Conservation (phyloP, 2,888 invertebrate species). For the Drosophila paranaensis region DNA sequence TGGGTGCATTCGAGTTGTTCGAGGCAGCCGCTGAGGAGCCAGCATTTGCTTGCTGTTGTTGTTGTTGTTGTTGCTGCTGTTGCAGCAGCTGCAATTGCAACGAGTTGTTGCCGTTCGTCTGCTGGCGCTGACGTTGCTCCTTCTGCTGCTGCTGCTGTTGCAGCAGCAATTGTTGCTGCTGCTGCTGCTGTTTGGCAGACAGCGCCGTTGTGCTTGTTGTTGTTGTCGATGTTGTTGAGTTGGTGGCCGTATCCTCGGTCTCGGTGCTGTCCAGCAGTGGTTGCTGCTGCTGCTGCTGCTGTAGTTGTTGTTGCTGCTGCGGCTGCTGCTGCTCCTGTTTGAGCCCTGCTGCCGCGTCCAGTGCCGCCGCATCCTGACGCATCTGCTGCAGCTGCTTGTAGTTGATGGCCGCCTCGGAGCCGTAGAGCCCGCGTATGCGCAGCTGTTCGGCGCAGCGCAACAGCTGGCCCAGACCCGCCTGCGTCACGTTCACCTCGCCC, state of each 20-base stretch:
- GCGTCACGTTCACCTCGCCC: slow-evolving; percentile 94
- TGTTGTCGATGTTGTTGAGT: slow-evolving; percentile 76
- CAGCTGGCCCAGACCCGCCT: slow-evolving; percentile 92
- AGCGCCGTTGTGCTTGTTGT: slow-evolving; percentile 66
- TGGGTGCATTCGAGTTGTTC: slow-evolving; percentile 72
- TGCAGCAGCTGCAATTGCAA: slow-evolving; percentile 50
- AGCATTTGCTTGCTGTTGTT: slow-evolving; percentile 48
- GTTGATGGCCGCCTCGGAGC: slow-evolving; percentile 84
- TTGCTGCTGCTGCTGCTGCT: slow-evolving; percentile 14
- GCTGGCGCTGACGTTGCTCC: slow-evolving; percentile 45
- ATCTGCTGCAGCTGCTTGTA: slow-evolving; percentile 81
- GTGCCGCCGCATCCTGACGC: slow-evolving; percentile 50
- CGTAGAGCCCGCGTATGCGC: slow-evolving; percentile 90
- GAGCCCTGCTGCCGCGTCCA: neutral
- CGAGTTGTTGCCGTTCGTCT: slow-evolving; percentile 63
- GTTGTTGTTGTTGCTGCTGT: slow-evolving; percentile 38
- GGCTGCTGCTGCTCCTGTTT: slow-evolving; percentile 22
- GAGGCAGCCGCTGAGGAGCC: slow-evolving; percentile 48
- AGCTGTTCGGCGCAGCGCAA: slow-evolving; percentile 93
- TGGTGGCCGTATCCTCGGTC: slow-evolving; percentile 72
- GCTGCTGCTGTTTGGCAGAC: slow-evolving; percentile 52
- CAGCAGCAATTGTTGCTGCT: slow-evolving; percentile 31
- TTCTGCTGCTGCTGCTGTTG: slow-evolving; percentile 53
- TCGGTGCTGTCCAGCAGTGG: slow-evolving; percentile 69
- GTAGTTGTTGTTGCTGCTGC: slow-evolving; percentile 1